phyloP scores from a whole-genome alignment of 1,140 invertebrate species.

The Metopolophium dirhodum region DNA sequence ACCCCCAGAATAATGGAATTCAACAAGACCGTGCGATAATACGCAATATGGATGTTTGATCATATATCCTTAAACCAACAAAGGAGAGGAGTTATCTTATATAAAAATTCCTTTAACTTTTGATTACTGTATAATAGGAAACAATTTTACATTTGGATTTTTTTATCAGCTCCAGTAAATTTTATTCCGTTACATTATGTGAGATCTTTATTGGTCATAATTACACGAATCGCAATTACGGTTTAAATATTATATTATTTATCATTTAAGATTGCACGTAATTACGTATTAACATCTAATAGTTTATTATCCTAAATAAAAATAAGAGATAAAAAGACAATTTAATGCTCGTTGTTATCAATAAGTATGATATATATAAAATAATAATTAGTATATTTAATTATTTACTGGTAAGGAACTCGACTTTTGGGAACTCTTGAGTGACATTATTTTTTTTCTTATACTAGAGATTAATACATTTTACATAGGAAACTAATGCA shows the following conservation, averaged over 20 bases:
- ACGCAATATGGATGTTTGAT: too few relatives aligned
- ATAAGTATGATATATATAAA: neutral
- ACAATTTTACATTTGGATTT: too few relatives aligned
- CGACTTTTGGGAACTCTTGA: neutral
- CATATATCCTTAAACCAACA: neutral
- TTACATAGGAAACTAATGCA: neutral
- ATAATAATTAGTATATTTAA: neutral
- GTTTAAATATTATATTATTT: neutral
- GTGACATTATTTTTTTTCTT: neutral
- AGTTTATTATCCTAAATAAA: neutral
- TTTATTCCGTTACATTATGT: neutral
- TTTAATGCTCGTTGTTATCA: neutral
- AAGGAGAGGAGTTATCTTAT: neutral
- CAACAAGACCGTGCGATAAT: too few relatives aligned
- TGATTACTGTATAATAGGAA: neutral
- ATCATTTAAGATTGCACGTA: neutral
- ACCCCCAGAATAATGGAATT: neutral
- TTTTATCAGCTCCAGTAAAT: neutral
- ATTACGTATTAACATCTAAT: neutral
- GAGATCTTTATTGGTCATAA: neutral
- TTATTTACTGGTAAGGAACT: neutral
- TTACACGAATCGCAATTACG: neutral
- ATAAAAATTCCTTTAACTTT: neutral
- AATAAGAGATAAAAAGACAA: neutral
- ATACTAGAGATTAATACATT: neutral